Conservation (phyloP, 2,888 invertebrate genomes). For the Drosophila kuntzei region DNA sequence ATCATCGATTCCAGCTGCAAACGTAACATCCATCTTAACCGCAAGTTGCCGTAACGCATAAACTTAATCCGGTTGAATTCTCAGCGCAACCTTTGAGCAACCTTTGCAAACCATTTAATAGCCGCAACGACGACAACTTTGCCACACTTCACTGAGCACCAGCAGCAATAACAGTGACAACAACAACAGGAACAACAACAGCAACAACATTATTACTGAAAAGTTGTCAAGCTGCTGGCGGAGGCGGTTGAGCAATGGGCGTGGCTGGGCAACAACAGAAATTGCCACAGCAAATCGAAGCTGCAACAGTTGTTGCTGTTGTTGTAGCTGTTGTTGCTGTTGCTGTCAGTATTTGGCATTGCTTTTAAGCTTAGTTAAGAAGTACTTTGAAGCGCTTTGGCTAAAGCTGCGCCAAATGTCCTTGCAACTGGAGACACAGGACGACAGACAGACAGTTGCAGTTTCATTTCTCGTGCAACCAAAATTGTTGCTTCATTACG, state of each 20-base stretch:
- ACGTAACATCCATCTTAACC: constrained; percentile 12
- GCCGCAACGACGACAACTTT: constrained; percentile 60
- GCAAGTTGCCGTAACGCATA: constrained; percentile 37
- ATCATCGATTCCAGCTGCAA: background rate
- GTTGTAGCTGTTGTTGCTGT: constrained; percentile 19
- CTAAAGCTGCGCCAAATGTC: constrained; percentile 67
- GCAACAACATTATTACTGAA: constrained; percentile 27
- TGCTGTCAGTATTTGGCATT: constrained; percentile 52
- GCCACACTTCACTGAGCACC: constrained; percentile 48
- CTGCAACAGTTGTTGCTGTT: constrained; percentile 43
- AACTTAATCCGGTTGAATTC: constrained; percentile 43
- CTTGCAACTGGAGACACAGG: constrained; percentile 34
- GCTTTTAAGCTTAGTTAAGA: constrained; percentile 78
- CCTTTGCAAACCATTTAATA: constrained; percentile 55
- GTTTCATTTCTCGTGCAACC: constrained; percentile 35
- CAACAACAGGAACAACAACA: constrained; percentile 22
- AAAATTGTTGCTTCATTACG: constrained; percentile 72
- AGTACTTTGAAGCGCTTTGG: constrained; percentile 71
- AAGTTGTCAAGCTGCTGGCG: constrained; percentile 36
- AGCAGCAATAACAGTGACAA: constrained; percentile 26
- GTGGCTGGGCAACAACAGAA: constrained; percentile 43
- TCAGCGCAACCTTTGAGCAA: constrained; percentile 48
- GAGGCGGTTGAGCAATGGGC: constrained; percentile 20
- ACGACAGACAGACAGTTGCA: constrained; percentile 1
- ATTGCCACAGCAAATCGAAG: constrained; percentile 59